These are phyloP conservation scores for Eucera pruinosa DNA, from an alignment of 2,888 invertebrate species.

Conservation along the genomic window DNA sequence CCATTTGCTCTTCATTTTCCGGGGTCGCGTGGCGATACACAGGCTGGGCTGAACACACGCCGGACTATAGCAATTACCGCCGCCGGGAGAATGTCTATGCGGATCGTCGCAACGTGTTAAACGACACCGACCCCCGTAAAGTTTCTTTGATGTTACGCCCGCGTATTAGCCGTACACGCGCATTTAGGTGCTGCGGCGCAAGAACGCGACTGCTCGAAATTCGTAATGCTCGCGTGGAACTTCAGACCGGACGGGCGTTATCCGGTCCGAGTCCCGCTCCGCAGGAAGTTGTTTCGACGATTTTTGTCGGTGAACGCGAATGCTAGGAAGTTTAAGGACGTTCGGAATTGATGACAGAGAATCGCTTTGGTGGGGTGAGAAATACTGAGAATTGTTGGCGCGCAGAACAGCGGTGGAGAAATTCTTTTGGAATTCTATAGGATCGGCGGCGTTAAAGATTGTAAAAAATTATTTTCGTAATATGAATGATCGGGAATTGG, in stretches of 20 bases:
- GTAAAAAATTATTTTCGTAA: background rate
- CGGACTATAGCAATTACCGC: conserved; percentile 64
- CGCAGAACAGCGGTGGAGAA: background rate
- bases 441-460: too few species aligned
- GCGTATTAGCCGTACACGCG: conserved; percentile 37
- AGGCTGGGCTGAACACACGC: conserved; percentile 45
- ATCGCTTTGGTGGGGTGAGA: background rate
- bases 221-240: conserved; percentile 53
- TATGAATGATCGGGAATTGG: too few species aligned
- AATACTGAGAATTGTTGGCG: too few species aligned
- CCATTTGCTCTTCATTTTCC: conserved; percentile 56
- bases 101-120: conserved; percentile 64
- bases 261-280: conserved; percentile 22
- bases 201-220: conserved; percentile 60
- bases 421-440: background rate
- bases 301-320: conserved; percentile 47
- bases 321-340: conserved; percentile 36
- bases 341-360: conserved; percentile 39
- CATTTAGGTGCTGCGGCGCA: conserved; percentile 25
- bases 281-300: conserved; percentile 30
- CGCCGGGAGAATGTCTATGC: conserved; percentile 52
- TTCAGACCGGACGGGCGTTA: conserved; percentile 43
- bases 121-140: conserved; percentile 66
- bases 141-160: conserved; percentile 67
- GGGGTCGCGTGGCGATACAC: conserved; percentile 49